These are phyloP conservation scores for Anguilla pacifica DNA, from an alignment of 2,797 vertebrate species.

Conservation along the genomic window DNA sequence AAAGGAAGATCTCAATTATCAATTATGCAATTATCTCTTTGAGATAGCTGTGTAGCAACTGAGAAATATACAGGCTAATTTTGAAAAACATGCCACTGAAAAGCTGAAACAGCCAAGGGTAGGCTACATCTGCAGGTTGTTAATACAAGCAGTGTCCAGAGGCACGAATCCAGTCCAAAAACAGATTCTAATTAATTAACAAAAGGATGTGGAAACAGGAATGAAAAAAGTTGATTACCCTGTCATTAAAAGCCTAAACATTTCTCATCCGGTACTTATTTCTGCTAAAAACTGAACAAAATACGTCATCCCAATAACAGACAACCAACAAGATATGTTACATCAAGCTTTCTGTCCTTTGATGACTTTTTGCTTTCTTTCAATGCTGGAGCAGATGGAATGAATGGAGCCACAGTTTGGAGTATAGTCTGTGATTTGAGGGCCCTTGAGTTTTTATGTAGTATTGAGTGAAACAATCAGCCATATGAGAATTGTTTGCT, in stretches of 20 bases:
- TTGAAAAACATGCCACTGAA: not conserved
- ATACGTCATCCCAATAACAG: not conserved
- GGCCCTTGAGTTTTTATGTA: too few species aligned
- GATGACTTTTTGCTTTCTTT: not conserved
- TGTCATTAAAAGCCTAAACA: not conserved
- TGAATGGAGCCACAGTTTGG: not conserved
- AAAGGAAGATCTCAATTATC: not conserved
- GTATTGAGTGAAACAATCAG: not conserved
- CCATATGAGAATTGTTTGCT: too few species aligned
- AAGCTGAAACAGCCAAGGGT: not conserved
- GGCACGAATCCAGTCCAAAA: not conserved
- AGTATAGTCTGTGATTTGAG: not conserved
- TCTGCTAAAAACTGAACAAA: not conserved
- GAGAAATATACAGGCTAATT: conserved; percentile 3
- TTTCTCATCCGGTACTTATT: not conserved
- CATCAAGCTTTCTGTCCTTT: not conserved
- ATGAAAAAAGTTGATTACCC: not conserved
- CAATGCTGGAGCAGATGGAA: not conserved
- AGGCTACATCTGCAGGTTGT: not conserved
- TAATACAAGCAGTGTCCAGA: not conserved
- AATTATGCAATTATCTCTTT: conserved; percentile 11
- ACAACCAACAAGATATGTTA: not conserved
- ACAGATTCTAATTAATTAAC: not conserved
- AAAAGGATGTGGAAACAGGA: not conserved
- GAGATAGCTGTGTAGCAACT: not conserved